Conservation (phyloP, 2,797 vertebrate genomes). For the Philypnodon macrostomus region DNA sequence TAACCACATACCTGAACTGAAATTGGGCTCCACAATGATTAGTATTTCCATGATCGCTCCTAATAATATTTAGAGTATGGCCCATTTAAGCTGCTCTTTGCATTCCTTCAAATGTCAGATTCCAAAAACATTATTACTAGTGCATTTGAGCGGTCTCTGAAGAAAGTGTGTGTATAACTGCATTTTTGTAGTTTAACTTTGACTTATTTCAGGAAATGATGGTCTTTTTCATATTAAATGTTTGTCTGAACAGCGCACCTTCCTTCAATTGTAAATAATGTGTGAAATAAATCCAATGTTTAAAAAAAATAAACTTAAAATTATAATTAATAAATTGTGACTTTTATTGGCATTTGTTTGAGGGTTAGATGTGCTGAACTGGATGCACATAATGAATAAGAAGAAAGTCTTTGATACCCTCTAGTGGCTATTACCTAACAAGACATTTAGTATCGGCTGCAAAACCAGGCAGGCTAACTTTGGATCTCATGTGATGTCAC, state of each 20-base stretch:
- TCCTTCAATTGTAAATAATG: neutral
- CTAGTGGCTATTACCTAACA: neutral
- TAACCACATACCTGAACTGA: neutral
- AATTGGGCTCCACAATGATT: neutral
- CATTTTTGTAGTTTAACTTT: neutral
- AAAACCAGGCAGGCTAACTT: too few relatives aligned
- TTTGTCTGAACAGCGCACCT: neutral
- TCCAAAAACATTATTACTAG: conserved; percentile 35
- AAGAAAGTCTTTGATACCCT: neutral
- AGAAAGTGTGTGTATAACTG: neutral
- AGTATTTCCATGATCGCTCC: too few relatives aligned
- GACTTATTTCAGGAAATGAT: too few relatives aligned
- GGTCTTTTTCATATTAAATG: neutral
- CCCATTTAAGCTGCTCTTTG: conserved; percentile 53
- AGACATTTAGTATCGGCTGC: too few relatives aligned
- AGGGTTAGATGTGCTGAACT: neutral
- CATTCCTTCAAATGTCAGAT: conserved; percentile 64
- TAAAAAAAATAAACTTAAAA: neutral
- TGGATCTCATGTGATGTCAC: too few relatives aligned
- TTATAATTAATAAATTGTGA: too few relatives aligned
- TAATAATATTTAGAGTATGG: conserved; percentile 6
- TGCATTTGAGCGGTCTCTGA: neutral
- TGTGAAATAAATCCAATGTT: neutral
- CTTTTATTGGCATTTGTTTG: too few relatives aligned
- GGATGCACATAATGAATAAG: neutral